phyloP scores from a whole-genome alignment of 1,140 invertebrate genomes.

The Aphelenchoides avenae region DNA sequence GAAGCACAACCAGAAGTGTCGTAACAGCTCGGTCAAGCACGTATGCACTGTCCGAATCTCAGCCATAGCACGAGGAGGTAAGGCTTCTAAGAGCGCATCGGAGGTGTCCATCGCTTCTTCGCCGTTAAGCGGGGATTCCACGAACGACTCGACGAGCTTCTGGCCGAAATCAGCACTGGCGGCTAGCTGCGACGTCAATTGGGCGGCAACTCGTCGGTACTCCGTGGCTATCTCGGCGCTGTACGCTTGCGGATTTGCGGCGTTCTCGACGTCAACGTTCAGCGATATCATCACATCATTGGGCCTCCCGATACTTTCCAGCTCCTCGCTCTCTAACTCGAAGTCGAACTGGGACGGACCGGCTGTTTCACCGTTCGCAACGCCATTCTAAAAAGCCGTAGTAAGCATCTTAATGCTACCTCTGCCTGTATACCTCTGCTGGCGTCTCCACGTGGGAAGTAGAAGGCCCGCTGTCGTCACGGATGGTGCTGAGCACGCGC shows the following conservation, averaged over 20 bases:
- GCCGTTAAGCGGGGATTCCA: too few species aligned
- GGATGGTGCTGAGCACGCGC: constrained; percentile 41
- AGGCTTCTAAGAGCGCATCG: constrained; percentile 8
- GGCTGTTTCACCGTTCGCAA: not conserved
- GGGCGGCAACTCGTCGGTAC: too few species aligned
- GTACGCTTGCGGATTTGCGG: not conserved
- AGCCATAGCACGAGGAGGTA: constrained; percentile 8
- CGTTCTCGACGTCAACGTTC: constrained; percentile 1
- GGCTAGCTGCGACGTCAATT: not conserved
- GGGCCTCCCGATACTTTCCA: constrained; percentile 3
- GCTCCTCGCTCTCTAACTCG: constrained; percentile 11
- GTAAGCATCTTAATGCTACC: not conserved
- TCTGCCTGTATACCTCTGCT: not conserved
- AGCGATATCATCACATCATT: constrained; percentile 8
- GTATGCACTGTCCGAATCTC: constrained; percentile 28
- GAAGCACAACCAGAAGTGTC: constrained; percentile 55
- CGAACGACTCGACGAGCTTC: too few species aligned
- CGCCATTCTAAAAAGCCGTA: constrained; percentile 4
- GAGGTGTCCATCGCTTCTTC: too few species aligned
- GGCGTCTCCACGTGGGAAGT: not conserved
- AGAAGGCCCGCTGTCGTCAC: constrained; percentile 9
- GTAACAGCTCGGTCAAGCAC: constrained; percentile 43
- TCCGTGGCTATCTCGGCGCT: not conserved
- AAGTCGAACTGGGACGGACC: constrained; percentile 10
- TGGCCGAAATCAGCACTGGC: not conserved